Evolutionary conservation across 2,888 invertebrate genomes (phyloP), one percentile per base, ranked within the genome.

Genomic region (Taphrorychus bicolor): DNA sequence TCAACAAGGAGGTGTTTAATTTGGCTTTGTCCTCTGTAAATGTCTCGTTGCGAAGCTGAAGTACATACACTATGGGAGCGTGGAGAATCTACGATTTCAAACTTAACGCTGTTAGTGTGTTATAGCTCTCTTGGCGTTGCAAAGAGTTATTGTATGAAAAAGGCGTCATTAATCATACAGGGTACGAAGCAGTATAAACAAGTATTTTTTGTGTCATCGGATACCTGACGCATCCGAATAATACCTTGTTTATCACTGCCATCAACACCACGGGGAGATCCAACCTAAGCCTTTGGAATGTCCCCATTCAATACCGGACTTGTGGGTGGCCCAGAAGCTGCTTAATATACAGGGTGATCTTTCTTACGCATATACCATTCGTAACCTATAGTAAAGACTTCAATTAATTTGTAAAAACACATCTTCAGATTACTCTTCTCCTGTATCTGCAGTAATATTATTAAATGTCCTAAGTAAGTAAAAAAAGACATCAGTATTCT

Each of bases 121-220:
- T n/a, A n/a, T n/a, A n/a, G n/a, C n/a, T n/a, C n/a, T n/a, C 9
- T 32, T 32, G 32, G 32, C 11, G 11, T 9, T 32, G 32, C 77
- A 77, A 76, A 77, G 75, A 69, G 71, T 71, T 76, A 80, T 80
- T 79, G 80, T n/a, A n/a, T n/a, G n/a, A 79, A 75, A 71, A 74
- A 71, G 70, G 67, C 68, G 78, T 79, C 79, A 83, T 83, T 82
- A 83, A 83, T 82, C 81, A 82, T 81, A 81, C 42, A 19, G 57
- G 59, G 57, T 60, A 69, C 60, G 62, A 60, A 56, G 80, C 79
- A 80, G 82, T 83, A 83, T 83, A 83, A 83, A 83, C 83, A 83
- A 82, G 82, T 82, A 82, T 82, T 83, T 83, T 83, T 83, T 83
- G 83, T 82, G 82, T 83, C 83, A 82, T 83, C 82, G 82, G 82